Evolutionary conservation across 1,140 invertebrate genomes (phyloP), one percentile per base, ranked within the genome.

Genomic region (Aphelenchoides besseyi): DNA sequence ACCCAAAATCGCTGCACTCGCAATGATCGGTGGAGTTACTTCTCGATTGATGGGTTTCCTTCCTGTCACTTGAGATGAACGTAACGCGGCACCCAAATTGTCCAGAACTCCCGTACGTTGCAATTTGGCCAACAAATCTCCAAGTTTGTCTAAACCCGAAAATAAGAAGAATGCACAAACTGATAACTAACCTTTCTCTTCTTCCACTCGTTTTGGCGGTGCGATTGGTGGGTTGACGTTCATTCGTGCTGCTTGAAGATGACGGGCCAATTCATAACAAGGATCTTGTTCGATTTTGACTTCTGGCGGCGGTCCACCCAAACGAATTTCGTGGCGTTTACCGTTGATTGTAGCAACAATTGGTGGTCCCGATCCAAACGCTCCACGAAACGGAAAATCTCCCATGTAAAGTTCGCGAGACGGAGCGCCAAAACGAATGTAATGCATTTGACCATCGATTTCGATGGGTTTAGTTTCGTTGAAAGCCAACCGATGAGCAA

Each of bases 391-490:
- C 0, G 91, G 89, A 76, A 89, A 88, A 52, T 92, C 91, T 82
- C 97, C 92, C 30, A 97, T 90, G 75, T 91, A 93, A 0, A 98
- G 86, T 85, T 97, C 94, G 64, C 93, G 88, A 0, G 92, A 94
- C 0, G 94, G 94, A 26, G 91, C 91, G 36, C 95, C 95, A 72
- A 97, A 90, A 76, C 90, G 88, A 33, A 98, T 91, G 70, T 90
- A 88, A 76, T 86, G 87, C 36, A 81, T 78, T 54, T 86, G 83
- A 53, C 86, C 87, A 75, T 87, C 79, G 71, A 88, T 80, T 64
- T 82, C 81, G 85, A 86, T 78, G 41, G 83, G 75, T 68, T 83
- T 79, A 28, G 74, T 69, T 54, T 84, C 82, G 18, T 80, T 85
- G 55, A 83, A 83, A 5, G 30, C 64, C 63, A 83, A 18, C 18